Evolutionary conservation across 2,113 vertebrate species (phyloP).

Genomic region (Corythaeola cristata): DNA sequence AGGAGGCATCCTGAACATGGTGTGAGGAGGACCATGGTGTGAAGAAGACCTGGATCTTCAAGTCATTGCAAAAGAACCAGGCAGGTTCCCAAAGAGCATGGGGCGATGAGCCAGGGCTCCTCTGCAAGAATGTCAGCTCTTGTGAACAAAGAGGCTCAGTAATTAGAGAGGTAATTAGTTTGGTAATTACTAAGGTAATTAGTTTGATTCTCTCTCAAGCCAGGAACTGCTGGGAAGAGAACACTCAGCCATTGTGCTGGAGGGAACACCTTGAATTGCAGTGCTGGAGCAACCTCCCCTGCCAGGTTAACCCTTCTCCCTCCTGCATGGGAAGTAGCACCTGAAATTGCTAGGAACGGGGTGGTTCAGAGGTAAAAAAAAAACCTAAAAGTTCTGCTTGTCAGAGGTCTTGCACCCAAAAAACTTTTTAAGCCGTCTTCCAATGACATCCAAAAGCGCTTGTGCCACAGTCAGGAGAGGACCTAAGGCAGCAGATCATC

Average conservation of each 20-base stretch:
- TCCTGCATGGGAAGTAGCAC: not conserved
- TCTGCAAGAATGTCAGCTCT: not conserved
- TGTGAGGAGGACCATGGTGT: not conserved
- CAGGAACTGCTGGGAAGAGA: slow-evolving; percentile 30
- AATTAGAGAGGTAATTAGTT: slow-evolving; percentile 71
- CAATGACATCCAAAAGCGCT: not conserved
- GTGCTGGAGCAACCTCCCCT: not conserved
- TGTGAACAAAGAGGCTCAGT: slow-evolving; percentile 32
- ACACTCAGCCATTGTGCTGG: not conserved
- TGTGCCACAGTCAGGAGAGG: not conserved
- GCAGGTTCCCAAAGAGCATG: not conserved
- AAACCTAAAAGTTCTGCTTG: not conserved
- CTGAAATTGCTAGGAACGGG: not conserved
- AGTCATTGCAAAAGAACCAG: not conserved
- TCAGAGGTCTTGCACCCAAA: not conserved
- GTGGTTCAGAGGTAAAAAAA: not conserved
- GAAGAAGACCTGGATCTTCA: not conserved
- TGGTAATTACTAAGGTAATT: slow-evolving; percentile 70
- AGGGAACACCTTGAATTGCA: slow-evolving; percentile 8
- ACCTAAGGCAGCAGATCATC: not conserved
- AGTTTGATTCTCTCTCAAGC: slow-evolving; percentile 63
- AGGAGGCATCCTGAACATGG: not conserved
- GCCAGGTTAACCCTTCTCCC: not conserved
- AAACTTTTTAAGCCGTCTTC: not conserved
- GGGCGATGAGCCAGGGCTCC: not conserved